These are phyloP conservation scores for Candoia aspera DNA, from an alignment of 2,113 vertebrate genomes.

Conservation along the genomic window DNA sequence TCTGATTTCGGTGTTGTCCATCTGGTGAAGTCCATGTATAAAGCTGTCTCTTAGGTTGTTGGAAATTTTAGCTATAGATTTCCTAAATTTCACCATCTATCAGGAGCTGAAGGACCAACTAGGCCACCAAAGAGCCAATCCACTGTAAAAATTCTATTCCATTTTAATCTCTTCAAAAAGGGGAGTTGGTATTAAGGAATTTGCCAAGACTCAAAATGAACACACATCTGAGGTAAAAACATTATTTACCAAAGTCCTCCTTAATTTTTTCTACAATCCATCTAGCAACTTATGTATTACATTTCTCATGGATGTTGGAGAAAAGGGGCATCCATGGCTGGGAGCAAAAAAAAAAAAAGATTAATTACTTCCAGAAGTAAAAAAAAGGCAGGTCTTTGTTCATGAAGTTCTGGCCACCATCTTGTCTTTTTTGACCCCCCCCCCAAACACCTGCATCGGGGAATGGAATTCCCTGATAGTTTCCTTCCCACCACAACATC, in stretches of 20 bases:
- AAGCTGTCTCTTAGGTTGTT: too few relatives aligned
- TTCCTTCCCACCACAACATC: not conserved
- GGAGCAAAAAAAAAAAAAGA: too few relatives aligned
- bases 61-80: not conserved
- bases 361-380: not conserved
- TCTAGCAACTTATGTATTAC: too few relatives aligned
- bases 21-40: too few relatives aligned
- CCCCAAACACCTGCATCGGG: not conserved
- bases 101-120: not conserved
- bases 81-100: not conserved
- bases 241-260: not conserved
- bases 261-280: not conserved
- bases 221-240: not conserved
- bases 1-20: too few relatives aligned
- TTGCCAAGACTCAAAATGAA: not conserved
- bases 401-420: not conserved
- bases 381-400: not conserved
- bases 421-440: not conserved
- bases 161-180: not conserved
- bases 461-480: not conserved
- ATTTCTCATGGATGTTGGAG: not conserved
- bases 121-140: not conserved
- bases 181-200: not conserved
- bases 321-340: not conserved
- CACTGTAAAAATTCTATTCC: not conserved